phyloP scores from a whole-genome alignment of 2,113 vertebrate genomes.

The Lucifuga dentata region DNA sequence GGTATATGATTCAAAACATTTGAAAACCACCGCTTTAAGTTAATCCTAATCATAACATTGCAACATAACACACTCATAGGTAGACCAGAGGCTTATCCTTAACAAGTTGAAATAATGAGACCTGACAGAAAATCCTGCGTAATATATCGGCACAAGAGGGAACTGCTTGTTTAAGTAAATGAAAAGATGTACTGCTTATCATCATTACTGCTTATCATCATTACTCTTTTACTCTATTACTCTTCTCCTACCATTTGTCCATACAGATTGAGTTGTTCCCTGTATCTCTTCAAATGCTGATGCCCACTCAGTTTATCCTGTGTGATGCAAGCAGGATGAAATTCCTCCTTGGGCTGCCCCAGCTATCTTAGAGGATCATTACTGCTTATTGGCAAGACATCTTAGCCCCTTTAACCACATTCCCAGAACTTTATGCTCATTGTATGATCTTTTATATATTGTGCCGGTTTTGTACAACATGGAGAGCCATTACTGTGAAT shows the following conservation, averaged over 20 bases:
- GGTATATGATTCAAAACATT: too few species aligned
- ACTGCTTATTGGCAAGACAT: conserved; percentile 41
- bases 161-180: too few species aligned
- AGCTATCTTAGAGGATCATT: conserved; percentile 41
- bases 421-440: conserved; percentile 7
- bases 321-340: conserved; percentile 74
- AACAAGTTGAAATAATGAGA: too few species aligned
- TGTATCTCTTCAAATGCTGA: conserved; percentile 36
- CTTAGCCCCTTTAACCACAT: conserved; percentile 21
- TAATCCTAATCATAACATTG: too few species aligned
- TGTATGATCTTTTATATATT: conserved; percentile 32
- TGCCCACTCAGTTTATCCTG: conserved; percentile 45
- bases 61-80: too few species aligned
- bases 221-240: not conserved
- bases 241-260: conserved; percentile 28
- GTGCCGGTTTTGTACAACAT: not conserved
- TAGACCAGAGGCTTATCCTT: too few species aligned
- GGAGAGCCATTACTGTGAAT: not conserved
- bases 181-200: not conserved
- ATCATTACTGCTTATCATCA: too few species aligned
- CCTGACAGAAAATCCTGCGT: too few species aligned
- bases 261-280: conserved; percentile 18
- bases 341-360: conserved; percentile 31
- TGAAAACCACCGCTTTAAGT: too few species aligned
- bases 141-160: too few species aligned